Percentiles rank a stretch among this genome's conserved stretches.
These are phyloP conservation scores for Xylota sylvarum DNA, from an alignment of 2,888 invertebrate genomes.

Conservation along the genomic window DNA sequence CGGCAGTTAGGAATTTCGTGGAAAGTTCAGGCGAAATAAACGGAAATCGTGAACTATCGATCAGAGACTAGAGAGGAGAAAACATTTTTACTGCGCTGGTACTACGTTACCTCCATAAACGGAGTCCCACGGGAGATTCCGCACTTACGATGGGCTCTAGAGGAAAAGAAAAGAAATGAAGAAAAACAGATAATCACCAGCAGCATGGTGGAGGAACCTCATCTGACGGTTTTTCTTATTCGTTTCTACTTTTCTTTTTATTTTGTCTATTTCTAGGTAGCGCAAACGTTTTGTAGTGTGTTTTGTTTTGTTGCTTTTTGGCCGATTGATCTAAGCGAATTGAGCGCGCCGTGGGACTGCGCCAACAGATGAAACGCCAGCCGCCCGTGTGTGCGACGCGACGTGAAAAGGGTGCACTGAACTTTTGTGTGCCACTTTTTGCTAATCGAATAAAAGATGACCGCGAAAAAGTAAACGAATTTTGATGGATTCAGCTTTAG, in stretches of 20 bases:
- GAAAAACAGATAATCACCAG: constrained; percentile 27
- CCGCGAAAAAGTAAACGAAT: constrained; percentile 64
- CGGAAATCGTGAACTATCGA: constrained; percentile 64
- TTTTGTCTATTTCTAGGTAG: constrained; percentile 22
- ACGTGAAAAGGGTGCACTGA: constrained; percentile 57
- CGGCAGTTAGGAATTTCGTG: constrained; percentile 46
- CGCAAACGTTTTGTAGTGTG: constrained; percentile 22
- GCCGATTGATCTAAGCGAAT: constrained; percentile 49
- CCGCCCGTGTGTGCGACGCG: background rate
- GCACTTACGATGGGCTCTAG: background rate
- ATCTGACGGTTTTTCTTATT: constrained; percentile 11
- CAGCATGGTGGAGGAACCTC: constrained; percentile 20
- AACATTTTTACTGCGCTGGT: constrained; percentile 25
- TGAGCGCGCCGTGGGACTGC: constrained; percentile 27
- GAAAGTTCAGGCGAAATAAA: constrained; percentile 50
- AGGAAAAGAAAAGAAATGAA: constrained; percentile 14
- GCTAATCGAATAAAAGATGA: constrained; percentile 57
- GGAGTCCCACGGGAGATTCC: constrained; percentile 43
- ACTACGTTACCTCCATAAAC: constrained; percentile 19
- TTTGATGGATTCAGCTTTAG: constrained; percentile 49
- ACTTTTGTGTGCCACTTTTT: constrained; percentile 62
- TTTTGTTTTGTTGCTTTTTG: constrained; percentile 27
- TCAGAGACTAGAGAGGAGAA: constrained; percentile 23
- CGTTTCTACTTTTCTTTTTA: background rate
- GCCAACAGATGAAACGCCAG: constrained; percentile 12